Evolutionary conservation across 2,113 vertebrate genomes (phyloP).

Genomic region (cat (Felis catus)): F.catus_Fca126_mat1.0 CM031415.1:142288001-142288500

Average conservation of each 20-base stretch:
- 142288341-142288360: too few relatives aligned
- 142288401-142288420: too few relatives aligned
- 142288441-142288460: too few relatives aligned
- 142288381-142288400: too few relatives aligned
- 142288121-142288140: not conserved
- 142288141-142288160: conserved; percentile 7
- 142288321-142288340: too few relatives aligned
- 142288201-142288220: not conserved
- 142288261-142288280: not conserved
- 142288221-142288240: not conserved
- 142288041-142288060: not conserved
- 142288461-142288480: too few relatives aligned
- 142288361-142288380: too few relatives aligned
- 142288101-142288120: conserved; percentile 1
- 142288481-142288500: too few relatives aligned
- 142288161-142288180: not conserved
- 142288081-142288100: not conserved
- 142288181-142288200: not conserved
- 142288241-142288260: not conserved
- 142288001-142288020: not conserved
- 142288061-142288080: not conserved
- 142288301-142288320: too few relatives aligned
- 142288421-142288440: too few relatives aligned
- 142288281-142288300: too few relatives aligned
- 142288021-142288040: not conserved